phyloP scores from a whole-genome alignment of 2,888 invertebrate genomes.

The Atethmia centrago region DNA sequence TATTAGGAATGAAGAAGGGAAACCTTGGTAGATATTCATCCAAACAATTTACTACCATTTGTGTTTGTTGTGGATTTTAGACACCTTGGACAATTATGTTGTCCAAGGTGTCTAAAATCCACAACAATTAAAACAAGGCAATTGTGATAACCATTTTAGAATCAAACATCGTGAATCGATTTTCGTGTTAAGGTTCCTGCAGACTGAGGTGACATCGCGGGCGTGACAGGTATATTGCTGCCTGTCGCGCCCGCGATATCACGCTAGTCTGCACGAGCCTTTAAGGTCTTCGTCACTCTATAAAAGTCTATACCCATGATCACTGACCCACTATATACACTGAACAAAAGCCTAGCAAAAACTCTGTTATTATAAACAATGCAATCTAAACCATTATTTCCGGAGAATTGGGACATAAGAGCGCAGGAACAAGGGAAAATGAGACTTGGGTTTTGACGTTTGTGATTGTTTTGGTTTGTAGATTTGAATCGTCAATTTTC shows the following conservation, averaged over 20 bases:
- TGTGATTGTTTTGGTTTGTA: conserved; percentile 51
- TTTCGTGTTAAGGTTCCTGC: conserved; percentile 48
- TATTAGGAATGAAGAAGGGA: conserved; percentile 78
- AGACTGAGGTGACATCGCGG: too few species aligned
- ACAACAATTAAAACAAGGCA: too few species aligned
- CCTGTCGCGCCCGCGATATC: too few species aligned
- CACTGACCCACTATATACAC: conserved; percentile 62
- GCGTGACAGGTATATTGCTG: too few species aligned
- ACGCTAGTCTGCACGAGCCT: too few species aligned
- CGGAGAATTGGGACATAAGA: conserved; percentile 68
- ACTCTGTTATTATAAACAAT: conserved; percentile 68
- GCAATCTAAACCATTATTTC: conserved; percentile 72
- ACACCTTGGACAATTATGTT: conserved; percentile 60
- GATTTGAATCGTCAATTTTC: conserved; percentile 55
- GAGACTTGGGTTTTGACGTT: conserved; percentile 37
- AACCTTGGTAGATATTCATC: conserved; percentile 76
- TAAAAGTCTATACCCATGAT: conserved; percentile 38
- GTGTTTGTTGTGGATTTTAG: conserved; percentile 60
- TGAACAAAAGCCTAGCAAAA: conserved; percentile 71
- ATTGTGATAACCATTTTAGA: conserved; percentile 31
- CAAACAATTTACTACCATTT: conserved; percentile 63
- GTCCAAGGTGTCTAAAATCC: too few species aligned
- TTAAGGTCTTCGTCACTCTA: conserved; percentile 52
- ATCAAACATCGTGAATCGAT: conserved; percentile 37
- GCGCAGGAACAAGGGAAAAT: conserved; percentile 44